Evolutionary conservation across 2,113 vertebrate species (phyloP).

Genomic region (Osmerus eperlanus): DNA sequence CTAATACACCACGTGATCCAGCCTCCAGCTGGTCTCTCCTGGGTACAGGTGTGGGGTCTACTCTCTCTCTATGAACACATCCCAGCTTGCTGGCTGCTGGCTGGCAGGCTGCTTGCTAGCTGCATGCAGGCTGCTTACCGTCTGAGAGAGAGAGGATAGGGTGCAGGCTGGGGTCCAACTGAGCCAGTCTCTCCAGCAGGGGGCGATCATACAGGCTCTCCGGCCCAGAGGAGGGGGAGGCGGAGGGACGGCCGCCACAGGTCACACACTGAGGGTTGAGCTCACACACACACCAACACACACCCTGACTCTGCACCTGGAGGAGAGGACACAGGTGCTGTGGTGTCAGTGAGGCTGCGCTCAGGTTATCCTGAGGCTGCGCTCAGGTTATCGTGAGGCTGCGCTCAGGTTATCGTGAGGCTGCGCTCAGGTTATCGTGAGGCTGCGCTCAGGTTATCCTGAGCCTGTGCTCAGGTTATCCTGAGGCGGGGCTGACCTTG

Average conservation of each 20-base stretch:
- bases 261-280: slow-evolving; percentile 77
- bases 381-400: neutral
- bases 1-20: too few relatives aligned
- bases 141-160: slow-evolving; percentile 84
- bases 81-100: too few relatives aligned
- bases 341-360: neutral
- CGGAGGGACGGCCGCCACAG: slow-evolving; percentile 59
- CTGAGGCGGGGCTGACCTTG: slow-evolving; percentile 66
- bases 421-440: neutral
- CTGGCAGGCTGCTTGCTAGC: too few relatives aligned
- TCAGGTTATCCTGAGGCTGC: neutral
- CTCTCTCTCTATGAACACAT: too few relatives aligned
- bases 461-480: neutral
- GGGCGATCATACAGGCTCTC: slow-evolving; percentile 78
- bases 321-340: neutral
- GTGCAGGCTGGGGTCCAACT: slow-evolving; percentile 81
- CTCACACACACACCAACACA: slow-evolving; percentile 39
- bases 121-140: slow-evolving; percentile 64
- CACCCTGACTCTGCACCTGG: neutral
- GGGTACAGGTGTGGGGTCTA: too few relatives aligned
- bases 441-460: neutral
- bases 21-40: too few relatives aligned
- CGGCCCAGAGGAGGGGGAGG: slow-evolving; percentile 13
- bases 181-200: slow-evolving; percentile 80
- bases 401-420: neutral